These are phyloP conservation scores for Cydia strobilella DNA, from an alignment of 1,140 invertebrate species.

Conservation along the genomic window DNA sequence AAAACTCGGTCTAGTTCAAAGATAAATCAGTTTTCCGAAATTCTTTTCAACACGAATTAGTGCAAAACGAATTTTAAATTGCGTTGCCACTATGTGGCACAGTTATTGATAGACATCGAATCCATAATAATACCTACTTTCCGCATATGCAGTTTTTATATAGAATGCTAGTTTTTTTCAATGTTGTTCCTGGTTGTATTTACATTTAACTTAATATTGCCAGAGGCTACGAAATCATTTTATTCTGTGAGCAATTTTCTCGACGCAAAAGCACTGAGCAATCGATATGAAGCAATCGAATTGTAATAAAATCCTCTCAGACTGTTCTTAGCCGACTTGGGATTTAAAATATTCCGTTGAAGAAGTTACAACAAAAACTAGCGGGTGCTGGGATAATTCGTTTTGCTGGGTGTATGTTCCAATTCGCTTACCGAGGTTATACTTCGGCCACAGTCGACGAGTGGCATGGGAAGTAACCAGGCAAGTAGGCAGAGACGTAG, in stretches of 20 bases:
- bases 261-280: slow-evolving; percentile 7
- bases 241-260: slow-evolving; percentile 12
- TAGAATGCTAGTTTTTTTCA: background rate
- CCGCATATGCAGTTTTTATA: no score
- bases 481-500: no score
- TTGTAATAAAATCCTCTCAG: slow-evolving; percentile 22
- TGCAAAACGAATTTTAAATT: no score
- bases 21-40: no score
- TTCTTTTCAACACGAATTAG: no score
- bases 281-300: slow-evolving; percentile 20
- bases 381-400: slow-evolving; percentile 22
- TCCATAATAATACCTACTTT: no score
- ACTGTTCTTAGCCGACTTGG: slow-evolving; percentile 11
- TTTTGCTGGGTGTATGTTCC: background rate
- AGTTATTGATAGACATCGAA: no score
- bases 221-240: background rate
- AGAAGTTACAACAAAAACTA: slow-evolving; percentile 22
- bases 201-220: background rate
- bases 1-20: no score
- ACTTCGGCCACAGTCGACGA: no score
- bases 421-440: background rate
- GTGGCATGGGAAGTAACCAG: no score
- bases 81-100: no score
- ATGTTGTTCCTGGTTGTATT: background rate
- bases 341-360: slow-evolving; percentile 19